Evolutionary conservation across 2,888 invertebrate genomes (phyloP), one percentile per base, ranked within the genome.

Genomic region (Metopia argyrocephala): DNA sequence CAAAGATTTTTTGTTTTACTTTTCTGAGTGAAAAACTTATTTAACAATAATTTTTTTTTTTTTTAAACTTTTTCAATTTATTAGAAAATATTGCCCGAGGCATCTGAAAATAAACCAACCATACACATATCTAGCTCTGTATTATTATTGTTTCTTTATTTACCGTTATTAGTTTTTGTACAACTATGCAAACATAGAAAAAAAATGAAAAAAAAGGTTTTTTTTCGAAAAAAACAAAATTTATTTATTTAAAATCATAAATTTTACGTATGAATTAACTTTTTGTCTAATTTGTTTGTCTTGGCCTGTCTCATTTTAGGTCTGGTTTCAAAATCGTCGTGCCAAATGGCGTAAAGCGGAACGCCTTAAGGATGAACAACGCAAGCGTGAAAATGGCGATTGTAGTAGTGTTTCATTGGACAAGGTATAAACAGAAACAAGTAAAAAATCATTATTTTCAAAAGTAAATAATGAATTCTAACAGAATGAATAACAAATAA

Each of bases 261-360:
- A 38, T 38, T 38, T 15, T 4, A 4, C 15, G 12, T 38, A 15
- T 15, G 38, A 38, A 38, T 31, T n/a, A 31, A 31, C 38, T 76
- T 64, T 76, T 74, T 76, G 3, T 12, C 2, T 12, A n/a, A 45
- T 66, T 54, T 52, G 28, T 50, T 75, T 54, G 9, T 61, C 18
- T 25, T n/a, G 65, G 2, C 12, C 7, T 59, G 50, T 78, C 15
- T 59, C 45, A 38, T 84, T 84, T 12, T 91, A 97, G 97, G 97
- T 97, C 38, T 97, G 97, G 97, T 97, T 97, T 89, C 97, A 97
- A 93, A 97, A 97, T 88, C 93, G 97, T 54, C 92, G 97, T 76
- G 97, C 97, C 50, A 97, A 97, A 91, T 97, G 97, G 97, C 93
- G 97, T 81, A 97, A 97, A 91, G 96, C 96, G 57, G 97, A 97